A percentile compares a stretch with the other conserved stretches of the same genome.
phyloP scores from a whole-genome alignment of 2,113 vertebrate genomes.

The Nannobrachium achirus region DNA sequence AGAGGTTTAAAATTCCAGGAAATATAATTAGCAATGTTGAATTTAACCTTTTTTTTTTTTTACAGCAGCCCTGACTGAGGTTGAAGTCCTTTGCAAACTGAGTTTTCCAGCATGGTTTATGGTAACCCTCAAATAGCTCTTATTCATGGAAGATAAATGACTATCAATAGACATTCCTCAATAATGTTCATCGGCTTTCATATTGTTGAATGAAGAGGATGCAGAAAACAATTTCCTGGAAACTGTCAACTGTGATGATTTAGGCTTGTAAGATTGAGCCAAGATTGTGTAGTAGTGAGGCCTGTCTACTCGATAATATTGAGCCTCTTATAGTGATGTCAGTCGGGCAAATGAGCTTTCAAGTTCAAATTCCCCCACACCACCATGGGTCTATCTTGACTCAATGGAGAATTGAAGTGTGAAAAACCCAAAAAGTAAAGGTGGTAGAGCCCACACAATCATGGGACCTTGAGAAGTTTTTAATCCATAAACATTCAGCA shows the following conservation, averaged over 20 bases:
- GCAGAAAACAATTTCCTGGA: conserved; percentile 65
- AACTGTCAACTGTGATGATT: conserved; percentile 58
- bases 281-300: conserved; percentile 41
- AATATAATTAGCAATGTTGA: not conserved
- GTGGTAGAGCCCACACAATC: too few relatives aligned
- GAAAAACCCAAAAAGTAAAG: not conserved
- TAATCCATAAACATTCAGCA: too few relatives aligned
- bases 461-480: too few relatives aligned
- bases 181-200: conserved; percentile 48
- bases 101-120: conserved; percentile 11
- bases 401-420: conserved; percentile 24
- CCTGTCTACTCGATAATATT: conserved; percentile 44
- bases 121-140: conserved; percentile 8
- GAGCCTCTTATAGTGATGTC: conserved; percentile 45
- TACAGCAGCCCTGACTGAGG: conserved; percentile 2
- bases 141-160: conserved; percentile 35
- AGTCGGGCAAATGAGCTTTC: conserved; percentile 46
- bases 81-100: conserved; percentile 3
- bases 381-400: conserved; percentile 1
- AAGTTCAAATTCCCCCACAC: conserved; percentile 25
- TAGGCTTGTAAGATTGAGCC: conserved; percentile 41
- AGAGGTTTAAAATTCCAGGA: not conserved
- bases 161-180: conserved; percentile 21
- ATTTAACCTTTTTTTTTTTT: not conserved
- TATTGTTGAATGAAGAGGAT: conserved; percentile 47